Evolutionary conservation across 1,140 invertebrate genomes (phyloP), one percentile per base, ranked within the genome.

Genomic region (Bombus superbus): DNA sequence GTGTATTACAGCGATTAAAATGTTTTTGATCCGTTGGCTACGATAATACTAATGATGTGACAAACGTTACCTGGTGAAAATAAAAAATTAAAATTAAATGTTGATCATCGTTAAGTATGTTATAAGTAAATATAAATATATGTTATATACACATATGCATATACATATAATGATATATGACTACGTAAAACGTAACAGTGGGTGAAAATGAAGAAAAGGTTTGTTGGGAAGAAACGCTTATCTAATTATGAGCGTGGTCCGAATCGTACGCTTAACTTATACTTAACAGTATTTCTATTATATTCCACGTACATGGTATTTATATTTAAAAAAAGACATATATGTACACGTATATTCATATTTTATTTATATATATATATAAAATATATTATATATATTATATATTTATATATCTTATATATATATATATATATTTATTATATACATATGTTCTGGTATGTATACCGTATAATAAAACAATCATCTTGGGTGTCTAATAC

Each of bases 201-300:
- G 69, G 40, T 62, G 32, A 53, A 75, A 86, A 78, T 74, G 28
- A 57, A 53, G 69, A 82, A 73, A 82, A n/a, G 77, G 75, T 62
- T 82, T 83, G 74, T 85, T 82, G 87, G 82, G 68, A 91, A 89
- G 71, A 84, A 91, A 90, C 85, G 86, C 90, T 92, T 85, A 88
- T 86, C 13, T 69, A 81, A 38, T 18, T 59, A 85, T 15, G 69
- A 92, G 88, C 85, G 85, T 76, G 66, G 87, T 92, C 87, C 89
- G 89, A 91, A 90, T 89, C 74, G 87, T 91, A 92, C 91, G 90
- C 90, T 92, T 92, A 90, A 81, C 47, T 81, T 89, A 86, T 86
- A 89, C 62, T 85, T 83, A 84, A 91, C 84, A 87, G 83, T 92
- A 91, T 90, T 92, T 92, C 86, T 91, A 90, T 86, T 86, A 85